Percentiles rank a stretch among this genome's conserved stretches.
Evolutionary conservation across 2,113 vertebrate genomes (phyloP).

Genomic region (Orientallactaga bullata): DNA sequence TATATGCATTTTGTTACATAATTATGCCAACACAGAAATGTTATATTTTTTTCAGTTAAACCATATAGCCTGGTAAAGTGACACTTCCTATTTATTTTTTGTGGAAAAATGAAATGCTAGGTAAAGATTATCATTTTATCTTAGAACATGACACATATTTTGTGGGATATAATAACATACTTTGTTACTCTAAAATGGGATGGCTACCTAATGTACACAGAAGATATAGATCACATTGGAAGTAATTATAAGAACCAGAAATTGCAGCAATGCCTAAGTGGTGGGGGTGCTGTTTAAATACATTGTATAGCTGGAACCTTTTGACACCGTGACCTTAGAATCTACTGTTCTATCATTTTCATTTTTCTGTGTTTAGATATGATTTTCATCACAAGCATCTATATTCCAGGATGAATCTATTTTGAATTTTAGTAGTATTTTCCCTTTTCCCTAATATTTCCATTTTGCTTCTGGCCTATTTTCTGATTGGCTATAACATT

Average conservation of each 20-base stretch:
- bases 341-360: background rate
- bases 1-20: no score
- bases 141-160: background rate
- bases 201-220: rapidly evolving
- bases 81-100: background rate
- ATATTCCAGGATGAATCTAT: background rate
- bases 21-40: no score
- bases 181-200: background rate
- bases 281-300: background rate
- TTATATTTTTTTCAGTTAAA: background rate
- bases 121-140: background rate
- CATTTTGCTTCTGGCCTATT: background rate
- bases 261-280: background rate
- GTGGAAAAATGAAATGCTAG: background rate
- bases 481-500: background rate
- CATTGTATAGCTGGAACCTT: background rate
- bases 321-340: background rate
- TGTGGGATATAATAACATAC: background rate
- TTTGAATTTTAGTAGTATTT: background rate
- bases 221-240: background rate
- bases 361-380: background rate
- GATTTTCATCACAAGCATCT: no score
- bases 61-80: background rate
- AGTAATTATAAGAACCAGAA: background rate
- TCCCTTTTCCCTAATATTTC: background rate